Conservation (phyloP, 2,797 vertebrate species). For the Telmatherina bonti region DNA sequence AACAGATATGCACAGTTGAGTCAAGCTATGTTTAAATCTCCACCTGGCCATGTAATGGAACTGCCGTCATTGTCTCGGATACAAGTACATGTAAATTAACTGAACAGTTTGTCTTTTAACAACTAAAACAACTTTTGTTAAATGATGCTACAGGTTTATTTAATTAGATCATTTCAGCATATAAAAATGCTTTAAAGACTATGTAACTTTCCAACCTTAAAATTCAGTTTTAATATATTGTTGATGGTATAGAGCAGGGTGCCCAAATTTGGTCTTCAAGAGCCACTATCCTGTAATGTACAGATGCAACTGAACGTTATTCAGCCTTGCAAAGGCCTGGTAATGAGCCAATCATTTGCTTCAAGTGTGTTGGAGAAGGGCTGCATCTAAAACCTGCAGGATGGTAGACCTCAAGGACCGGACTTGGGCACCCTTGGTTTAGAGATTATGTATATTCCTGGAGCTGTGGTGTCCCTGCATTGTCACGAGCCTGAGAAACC, state of each 20-base stretch:
- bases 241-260: too few species aligned
- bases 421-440: not conserved
- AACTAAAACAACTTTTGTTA: not conserved
- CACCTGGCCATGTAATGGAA: not conserved
- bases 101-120: not conserved
- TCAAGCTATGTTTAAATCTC: not conserved
- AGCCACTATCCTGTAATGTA: too few species aligned
- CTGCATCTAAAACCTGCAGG: too few species aligned
- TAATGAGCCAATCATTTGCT: too few species aligned
- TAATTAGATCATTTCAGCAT: not conserved
- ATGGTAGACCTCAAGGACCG: too few species aligned
- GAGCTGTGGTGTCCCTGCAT: not conserved
- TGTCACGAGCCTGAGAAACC: too few species aligned
- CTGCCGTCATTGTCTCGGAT: not conserved
- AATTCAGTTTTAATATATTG: not conserved
- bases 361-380: too few species aligned
- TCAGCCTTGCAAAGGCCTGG: too few species aligned
- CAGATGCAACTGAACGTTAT: too few species aligned
- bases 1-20: not conserved
- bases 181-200: not conserved
- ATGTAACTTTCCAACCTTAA: not conserved
- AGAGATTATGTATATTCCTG: not conserved
- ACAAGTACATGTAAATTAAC: not conserved
- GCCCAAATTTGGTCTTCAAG: too few species aligned
- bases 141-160: not conserved